Conservation (phyloP, 2,888 invertebrate genomes). For the Drosophila aldrichi region DNA sequence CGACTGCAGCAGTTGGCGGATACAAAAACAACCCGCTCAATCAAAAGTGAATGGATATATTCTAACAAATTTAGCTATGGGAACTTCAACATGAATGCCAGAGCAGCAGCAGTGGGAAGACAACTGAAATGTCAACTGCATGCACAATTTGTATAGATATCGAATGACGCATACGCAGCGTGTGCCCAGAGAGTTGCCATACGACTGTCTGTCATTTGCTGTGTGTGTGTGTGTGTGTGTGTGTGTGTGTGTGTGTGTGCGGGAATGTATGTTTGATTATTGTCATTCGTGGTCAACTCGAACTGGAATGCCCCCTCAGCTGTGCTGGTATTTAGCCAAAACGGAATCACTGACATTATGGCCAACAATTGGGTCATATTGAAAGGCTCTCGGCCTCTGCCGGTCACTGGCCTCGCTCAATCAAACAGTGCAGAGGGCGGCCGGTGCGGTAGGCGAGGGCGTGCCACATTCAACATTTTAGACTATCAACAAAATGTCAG, state of each 20-base stretch:
- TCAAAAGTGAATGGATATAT: conserved; percentile 16
- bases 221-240: too few relatives aligned
- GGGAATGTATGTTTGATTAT: conserved; percentile 22
- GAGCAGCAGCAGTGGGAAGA: neutral
- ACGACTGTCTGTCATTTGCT: conserved; percentile 26
- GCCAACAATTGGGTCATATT: conserved; percentile 53
- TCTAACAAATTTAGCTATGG: conserved; percentile 8
- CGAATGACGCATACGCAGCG: conserved; percentile 55
- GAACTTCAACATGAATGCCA: conserved; percentile 22
- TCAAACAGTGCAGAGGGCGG: too few relatives aligned
- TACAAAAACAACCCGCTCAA: conserved; percentile 25
- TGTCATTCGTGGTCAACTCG: conserved; percentile 35
- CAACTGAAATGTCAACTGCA: conserved; percentile 41
- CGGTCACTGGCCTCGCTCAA: conserved; percentile 50
- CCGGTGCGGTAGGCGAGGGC: neutral
- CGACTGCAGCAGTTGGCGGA: conserved; percentile 7
- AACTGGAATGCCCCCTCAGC: conserved; percentile 22
- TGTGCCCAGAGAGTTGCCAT: conserved; percentile 34
- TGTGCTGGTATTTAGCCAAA: conserved; percentile 64
- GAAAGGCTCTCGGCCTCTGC: conserved; percentile 39
- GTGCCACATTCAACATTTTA: neutral
- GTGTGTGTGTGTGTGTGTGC: too few relatives aligned
- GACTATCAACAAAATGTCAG: conserved; percentile 56
- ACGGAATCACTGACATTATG: conserved; percentile 49
- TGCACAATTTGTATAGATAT: conserved; percentile 47